Evolutionary conservation across 2,888 invertebrate genomes (phyloP).

Genomic region (Andrena camellia): DNA sequence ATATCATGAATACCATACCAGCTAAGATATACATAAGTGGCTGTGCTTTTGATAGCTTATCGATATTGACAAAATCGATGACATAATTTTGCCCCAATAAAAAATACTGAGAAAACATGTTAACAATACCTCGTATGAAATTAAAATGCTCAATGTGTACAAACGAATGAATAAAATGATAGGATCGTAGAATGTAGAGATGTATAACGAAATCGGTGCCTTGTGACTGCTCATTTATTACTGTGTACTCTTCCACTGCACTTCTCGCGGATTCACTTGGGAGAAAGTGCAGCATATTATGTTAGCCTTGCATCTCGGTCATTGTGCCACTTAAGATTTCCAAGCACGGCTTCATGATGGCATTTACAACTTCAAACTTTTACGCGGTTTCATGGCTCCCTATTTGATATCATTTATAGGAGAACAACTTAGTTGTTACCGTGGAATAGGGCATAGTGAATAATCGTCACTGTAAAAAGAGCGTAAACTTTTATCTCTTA

Average conservation of each 20-base stretch:
- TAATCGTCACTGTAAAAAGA: not conserved
- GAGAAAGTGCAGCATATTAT: conserved; percentile 83
- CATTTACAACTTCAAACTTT: conserved; percentile 64
- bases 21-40: too few relatives aligned
- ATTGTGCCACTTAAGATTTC: conserved; percentile 78
- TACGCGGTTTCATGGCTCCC: conserved; percentile 42
- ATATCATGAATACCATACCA: too few relatives aligned
- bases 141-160: too few relatives aligned
- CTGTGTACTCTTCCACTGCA: conserved; percentile 31
- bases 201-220: conserved; percentile 1
- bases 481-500: not conserved
- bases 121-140: too few relatives aligned
- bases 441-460: not conserved
- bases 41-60: too few relatives aligned
- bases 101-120: too few relatives aligned
- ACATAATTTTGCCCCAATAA: too few relatives aligned
- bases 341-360: conserved; percentile 48
- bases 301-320: conserved; percentile 83
- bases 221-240: not conserved
- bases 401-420: conserved; percentile 29
- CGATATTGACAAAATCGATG: too few relatives aligned
- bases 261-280: conserved; percentile 62
- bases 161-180: not conserved
- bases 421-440: not conserved
- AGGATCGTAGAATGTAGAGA: not conserved